phyloP scores from a whole-genome alignment of 2,888 invertebrate species.

The Oscheius myriophilus region DNA sequence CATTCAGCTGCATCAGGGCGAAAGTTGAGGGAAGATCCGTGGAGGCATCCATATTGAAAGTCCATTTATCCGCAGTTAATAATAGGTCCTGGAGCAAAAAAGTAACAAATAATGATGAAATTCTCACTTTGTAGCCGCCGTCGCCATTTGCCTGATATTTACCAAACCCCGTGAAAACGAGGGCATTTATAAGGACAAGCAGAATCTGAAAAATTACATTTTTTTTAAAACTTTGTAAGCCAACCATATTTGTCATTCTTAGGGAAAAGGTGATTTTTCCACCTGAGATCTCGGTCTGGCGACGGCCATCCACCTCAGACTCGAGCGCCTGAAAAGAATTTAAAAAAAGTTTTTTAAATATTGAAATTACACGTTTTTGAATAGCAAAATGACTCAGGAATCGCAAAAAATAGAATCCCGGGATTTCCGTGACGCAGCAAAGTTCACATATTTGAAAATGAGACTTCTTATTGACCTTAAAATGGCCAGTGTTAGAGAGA shows the following conservation, averaged over 20 bases:
- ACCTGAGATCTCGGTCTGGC: conserved; percentile 63
- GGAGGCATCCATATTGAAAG: conserved; percentile 44
- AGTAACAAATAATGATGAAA: neutral
- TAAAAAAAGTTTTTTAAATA: too few relatives aligned
- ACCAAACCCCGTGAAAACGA: conserved; percentile 66
- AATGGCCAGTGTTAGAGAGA: too few relatives aligned
- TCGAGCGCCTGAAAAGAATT: conserved; percentile 60
- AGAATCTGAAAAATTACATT: conserved; percentile 48
- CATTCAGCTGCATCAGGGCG: conserved; percentile 56
- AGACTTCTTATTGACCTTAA: too few relatives aligned
- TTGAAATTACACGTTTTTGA: too few relatives aligned
- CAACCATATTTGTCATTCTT: conserved; percentile 66
- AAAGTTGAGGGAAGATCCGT: conserved; percentile 59
- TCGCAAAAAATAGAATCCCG: neutral
- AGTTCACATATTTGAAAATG: too few relatives aligned
- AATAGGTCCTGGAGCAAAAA: conserved; percentile 48
- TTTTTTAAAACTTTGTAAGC: neutral
- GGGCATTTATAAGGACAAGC: conserved; percentile 60
- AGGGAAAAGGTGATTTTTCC: conserved; percentile 65
- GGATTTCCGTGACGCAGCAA: too few relatives aligned
- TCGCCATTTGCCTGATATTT: conserved; percentile 61
- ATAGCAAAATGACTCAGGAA: too few relatives aligned
- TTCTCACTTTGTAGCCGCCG: conserved; percentile 44
- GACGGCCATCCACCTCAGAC: conserved; percentile 63
- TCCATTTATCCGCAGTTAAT: conserved; percentile 67